Conservation (phyloP, 1,140 invertebrate genomes). For the Sipha flava region DNA sequence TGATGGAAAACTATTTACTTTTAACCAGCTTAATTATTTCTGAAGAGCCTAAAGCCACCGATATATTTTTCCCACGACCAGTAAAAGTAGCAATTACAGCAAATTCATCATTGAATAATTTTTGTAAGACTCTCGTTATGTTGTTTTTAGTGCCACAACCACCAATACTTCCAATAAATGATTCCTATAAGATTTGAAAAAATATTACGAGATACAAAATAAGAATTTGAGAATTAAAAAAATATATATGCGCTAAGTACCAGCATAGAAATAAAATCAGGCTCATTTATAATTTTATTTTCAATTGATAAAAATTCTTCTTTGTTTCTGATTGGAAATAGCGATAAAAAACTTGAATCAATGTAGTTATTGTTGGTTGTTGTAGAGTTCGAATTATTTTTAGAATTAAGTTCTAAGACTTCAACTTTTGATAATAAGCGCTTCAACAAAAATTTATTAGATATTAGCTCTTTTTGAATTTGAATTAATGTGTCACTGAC, state of each 20-base stretch:
- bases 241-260: not conserved
- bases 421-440: not conserved
- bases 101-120: too few species aligned
- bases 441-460: not conserved
- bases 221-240: not conserved
- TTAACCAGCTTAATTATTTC: too few species aligned
- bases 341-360: not conserved
- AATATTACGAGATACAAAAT: not conserved
- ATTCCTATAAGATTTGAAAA: not conserved
- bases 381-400: not conserved
- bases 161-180: not conserved
- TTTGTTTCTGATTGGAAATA: not conserved
- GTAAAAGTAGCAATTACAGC: too few species aligned
- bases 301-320: not conserved
- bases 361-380: not conserved
- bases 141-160: not conserved
- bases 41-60: too few species aligned
- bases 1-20: too few species aligned
- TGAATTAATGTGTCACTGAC: not conserved
- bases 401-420: not conserved
- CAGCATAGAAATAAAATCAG: not conserved
- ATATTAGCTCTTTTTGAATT: not conserved
- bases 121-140: too few species aligned
- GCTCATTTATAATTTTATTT: not conserved
- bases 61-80: too few species aligned